Evolutionary conservation across 2,797 vertebrate species (phyloP).

Genomic region (Pachyuromys duprasi): DNA sequence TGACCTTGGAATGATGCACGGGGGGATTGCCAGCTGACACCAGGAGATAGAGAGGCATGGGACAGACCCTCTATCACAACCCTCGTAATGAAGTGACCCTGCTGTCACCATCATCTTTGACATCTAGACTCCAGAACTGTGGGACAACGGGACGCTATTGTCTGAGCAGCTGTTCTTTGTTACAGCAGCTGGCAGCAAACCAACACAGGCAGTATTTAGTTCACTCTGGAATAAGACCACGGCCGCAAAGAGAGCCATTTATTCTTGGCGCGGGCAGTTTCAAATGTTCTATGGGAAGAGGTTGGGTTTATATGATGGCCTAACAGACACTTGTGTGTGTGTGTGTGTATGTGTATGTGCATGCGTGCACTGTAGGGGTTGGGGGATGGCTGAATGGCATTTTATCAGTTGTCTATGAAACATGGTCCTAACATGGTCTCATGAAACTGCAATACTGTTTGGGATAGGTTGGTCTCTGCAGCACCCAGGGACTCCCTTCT

Average conservation of each 20-base stretch:
- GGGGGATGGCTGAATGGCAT: background rate
- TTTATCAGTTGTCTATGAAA: background rate
- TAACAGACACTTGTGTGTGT: background rate
- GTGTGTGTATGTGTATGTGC: too few relatives aligned
- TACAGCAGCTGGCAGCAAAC: background rate
- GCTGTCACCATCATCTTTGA: background rate
- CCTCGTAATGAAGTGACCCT: background rate
- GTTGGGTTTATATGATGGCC: background rate
- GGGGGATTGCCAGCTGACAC: background rate
- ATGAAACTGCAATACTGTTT: background rate
- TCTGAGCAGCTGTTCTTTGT: background rate
- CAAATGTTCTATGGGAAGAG: background rate
- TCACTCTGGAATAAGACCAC: background rate
- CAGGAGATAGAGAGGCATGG: background rate
- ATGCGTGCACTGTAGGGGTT: too few relatives aligned
- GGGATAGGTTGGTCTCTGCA: background rate
- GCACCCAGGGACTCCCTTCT: background rate
- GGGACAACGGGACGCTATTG: background rate
- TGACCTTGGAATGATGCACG: background rate
- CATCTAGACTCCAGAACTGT: background rate
- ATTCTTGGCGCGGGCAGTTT: background rate
- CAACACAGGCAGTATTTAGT: background rate
- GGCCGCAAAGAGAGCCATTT: background rate
- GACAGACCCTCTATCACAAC: background rate
- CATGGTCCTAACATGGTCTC: background rate